Base-by-base conservation (phyloP, 2,113 vertebrate species). In the Atlantisia rogersi region DNA sequence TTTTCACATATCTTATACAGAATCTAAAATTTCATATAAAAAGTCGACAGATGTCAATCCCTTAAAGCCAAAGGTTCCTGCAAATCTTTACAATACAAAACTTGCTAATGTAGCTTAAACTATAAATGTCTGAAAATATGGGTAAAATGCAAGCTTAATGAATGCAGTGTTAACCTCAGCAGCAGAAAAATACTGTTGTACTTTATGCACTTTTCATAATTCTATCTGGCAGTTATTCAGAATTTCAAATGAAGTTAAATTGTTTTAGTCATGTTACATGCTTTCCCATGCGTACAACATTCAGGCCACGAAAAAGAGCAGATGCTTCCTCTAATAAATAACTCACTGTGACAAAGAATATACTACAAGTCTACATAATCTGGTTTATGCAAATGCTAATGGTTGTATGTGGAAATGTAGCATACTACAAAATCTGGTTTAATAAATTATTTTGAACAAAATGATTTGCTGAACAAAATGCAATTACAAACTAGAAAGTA, bases 201-300 rank as follows among this genome's bases (percentile, higher is more conserved):
- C 90, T 93, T 82, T 86, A 74, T 53, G 71, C 32, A 73, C 69
- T 92, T 94, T 93, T 87, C 92, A 46, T 91, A 84, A 95, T 84
- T 94, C 62, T 87, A 77, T 60, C 60, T 87, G 70, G 86, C 77
- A 97, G 88, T 90, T 94, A 62, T 55, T 96, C 91, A 79, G 83
- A 95, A 94, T 95, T 94, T 93, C 35, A 93, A 97, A 81, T 62
- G 10, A 87, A 88, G 37, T 85, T 95, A 63, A 20, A 88, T 81
- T 79, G 62, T 81, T 94, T 71, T 78, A 96, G 86, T 86, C 94
- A 74, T 65, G 6, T 29, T 88, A 95, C 92, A 92, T 39, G 55
- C 64, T 53, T 94, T 88, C 26, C 76, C 75, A 82, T 74, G 92
- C 70, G 86, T 40, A 86, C 90, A 85, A 87, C 28, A 48, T 35